Conservation (phyloP, 2,113 vertebrate genomes). For the Empidonax alnorum region DNA sequence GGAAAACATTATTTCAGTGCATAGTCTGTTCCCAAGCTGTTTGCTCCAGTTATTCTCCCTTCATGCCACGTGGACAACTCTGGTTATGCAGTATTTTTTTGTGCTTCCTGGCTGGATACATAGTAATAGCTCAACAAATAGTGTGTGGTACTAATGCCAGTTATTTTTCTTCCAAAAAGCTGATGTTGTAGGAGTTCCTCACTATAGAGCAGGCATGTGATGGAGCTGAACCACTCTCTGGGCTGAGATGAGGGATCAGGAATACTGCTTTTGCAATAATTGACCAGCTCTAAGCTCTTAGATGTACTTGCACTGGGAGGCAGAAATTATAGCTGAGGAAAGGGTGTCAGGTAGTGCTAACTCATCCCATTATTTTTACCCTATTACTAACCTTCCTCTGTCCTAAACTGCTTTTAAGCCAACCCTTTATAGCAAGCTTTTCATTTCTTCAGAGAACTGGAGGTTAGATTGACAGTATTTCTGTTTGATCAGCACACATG, state of each 20-base stretch:
- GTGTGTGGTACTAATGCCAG: neutral
- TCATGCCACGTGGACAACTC: neutral
- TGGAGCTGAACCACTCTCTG: neutral
- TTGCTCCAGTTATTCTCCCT: conserved; percentile 20
- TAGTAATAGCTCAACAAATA: neutral
- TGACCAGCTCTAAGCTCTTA: neutral
- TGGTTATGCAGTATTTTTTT: neutral
- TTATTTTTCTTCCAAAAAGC: neutral
- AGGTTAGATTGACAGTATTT: neutral
- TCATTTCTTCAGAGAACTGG: neutral
- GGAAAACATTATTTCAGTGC: conserved; percentile 23
- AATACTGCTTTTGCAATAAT: neutral
- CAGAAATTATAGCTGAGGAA: neutral
- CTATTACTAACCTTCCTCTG: neutral
- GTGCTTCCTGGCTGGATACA: neutral
- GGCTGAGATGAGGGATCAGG: neutral
- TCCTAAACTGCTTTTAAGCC: neutral
- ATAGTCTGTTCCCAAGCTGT: neutral
- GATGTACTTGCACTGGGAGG: neutral
- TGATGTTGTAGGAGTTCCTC: neutral
- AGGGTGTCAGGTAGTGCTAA: neutral
- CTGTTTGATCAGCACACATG: neutral
- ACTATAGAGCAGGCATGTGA: neutral
- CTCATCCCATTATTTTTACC: neutral
- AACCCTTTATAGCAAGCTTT: neutral